Percentiles rank a stretch among this genome's conserved stretches.
Conservation (phyloP, 1,140 invertebrate genomes). For the Delia radicum region DNA sequence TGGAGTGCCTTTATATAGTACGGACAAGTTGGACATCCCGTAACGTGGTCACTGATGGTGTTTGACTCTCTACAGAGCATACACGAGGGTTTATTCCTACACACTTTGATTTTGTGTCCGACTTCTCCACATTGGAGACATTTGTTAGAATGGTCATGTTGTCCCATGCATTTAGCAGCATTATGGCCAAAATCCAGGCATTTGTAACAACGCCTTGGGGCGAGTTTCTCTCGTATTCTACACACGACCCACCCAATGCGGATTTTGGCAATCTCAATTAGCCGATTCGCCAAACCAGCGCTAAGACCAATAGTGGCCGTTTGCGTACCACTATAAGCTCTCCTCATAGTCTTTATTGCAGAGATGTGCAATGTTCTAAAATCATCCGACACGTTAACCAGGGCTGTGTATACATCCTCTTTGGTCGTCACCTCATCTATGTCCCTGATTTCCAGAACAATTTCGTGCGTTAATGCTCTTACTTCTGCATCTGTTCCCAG, state of each 20-base stretch:
- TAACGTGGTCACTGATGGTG: neutral
- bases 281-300: neutral
- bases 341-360: neutral
- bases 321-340: neutral
- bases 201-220: neutral
- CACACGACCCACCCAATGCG: too few species aligned
- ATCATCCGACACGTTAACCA: neutral
- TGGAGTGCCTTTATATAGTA: neutral
- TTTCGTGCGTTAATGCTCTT: neutral
- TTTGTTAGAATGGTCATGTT: neutral
- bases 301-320: neutral
- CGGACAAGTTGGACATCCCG: neutral
- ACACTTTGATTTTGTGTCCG: neutral
- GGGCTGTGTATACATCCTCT: neutral
- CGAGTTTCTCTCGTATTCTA: neutral
- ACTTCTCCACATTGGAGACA: neutral
- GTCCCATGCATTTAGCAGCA: neutral
- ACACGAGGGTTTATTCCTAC: neutral
- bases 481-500: neutral
- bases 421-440: neutral
- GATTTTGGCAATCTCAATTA: too few species aligned
- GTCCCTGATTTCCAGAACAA: neutral
- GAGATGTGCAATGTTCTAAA: neutral
- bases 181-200: neutral
- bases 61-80: neutral